These are phyloP conservation scores for Xenops minutus DNA, from an alignment of 2,797 vertebrate genomes.

Conservation along the genomic window DNA sequence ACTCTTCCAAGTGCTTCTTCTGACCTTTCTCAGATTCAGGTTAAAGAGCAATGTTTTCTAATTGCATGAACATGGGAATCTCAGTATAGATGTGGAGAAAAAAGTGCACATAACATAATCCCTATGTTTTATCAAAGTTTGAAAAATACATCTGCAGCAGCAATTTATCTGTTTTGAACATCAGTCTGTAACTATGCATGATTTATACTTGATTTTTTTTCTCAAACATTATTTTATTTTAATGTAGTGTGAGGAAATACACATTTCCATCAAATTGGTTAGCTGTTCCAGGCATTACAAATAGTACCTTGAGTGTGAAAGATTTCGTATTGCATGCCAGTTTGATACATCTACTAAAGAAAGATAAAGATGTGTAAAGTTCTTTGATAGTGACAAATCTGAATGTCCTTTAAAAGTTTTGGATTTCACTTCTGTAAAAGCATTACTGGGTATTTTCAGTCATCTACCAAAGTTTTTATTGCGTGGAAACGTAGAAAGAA, in stretches of 20 bases:
- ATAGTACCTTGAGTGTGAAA: not conserved
- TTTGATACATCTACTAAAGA: not conserved
- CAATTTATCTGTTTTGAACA: not conserved
- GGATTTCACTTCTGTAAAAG: not conserved
- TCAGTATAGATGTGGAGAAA: not conserved
- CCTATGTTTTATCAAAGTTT: not conserved
- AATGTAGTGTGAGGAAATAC: not conserved
- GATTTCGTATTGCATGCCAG: not conserved
- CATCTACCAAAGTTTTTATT: not conserved
- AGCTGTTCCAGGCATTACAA: not conserved
- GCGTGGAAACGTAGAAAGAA: not conserved
- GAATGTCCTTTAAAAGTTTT: not conserved
- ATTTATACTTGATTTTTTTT: not conserved
- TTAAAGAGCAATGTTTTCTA: not conserved
- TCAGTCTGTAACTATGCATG: not conserved
- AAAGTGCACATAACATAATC: not conserved
- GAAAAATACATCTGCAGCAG: not conserved
- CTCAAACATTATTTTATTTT: not conserved
- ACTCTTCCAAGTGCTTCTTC: not conserved
- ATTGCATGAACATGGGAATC: not conserved
- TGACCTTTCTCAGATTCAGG: not conserved
- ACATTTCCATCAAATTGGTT: not conserved
- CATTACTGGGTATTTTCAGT: not conserved
- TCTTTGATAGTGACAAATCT: not conserved
- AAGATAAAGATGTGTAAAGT: not conserved